Evolutionary conservation across 2,888 invertebrate species (phyloP).

Genomic region (Lucinisca nassula): DNA sequence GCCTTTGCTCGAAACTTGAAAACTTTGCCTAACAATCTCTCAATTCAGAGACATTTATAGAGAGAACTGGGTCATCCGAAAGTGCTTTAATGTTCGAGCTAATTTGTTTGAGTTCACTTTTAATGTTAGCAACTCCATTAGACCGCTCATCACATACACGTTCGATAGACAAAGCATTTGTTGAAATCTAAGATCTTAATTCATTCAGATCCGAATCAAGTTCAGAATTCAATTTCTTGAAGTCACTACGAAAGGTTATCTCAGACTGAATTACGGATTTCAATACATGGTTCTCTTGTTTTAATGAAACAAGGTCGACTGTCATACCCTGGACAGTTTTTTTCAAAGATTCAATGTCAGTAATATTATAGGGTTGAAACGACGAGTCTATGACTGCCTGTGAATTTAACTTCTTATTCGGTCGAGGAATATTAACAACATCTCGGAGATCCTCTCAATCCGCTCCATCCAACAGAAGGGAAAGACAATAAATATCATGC

Average conservation of each 20-base stretch:
- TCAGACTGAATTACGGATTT: not conserved
- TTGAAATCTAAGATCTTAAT: too few species aligned
- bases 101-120: too few species aligned
- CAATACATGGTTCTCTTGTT: not conserved
- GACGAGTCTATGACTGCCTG: not conserved
- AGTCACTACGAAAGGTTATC: not conserved
- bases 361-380: not conserved
- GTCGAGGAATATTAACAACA: not conserved
- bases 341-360: not conserved
- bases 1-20: too few species aligned
- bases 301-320: not conserved
- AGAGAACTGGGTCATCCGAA: too few species aligned
- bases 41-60: too few species aligned
- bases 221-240: too few species aligned
- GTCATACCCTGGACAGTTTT: not conserved
- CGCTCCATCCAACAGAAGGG: not conserved
- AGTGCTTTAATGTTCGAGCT: too few species aligned
- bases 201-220: too few species aligned
- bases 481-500: not conserved
- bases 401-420: not conserved
- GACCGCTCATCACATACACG: too few species aligned
- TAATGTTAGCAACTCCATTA: too few species aligned
- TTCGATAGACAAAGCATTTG: too few species aligned
- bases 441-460: not conserved
- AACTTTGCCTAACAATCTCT: too few species aligned